Conservation (phyloP, 1,140 invertebrate genomes). For the Hyles euphorbiae region DNA sequence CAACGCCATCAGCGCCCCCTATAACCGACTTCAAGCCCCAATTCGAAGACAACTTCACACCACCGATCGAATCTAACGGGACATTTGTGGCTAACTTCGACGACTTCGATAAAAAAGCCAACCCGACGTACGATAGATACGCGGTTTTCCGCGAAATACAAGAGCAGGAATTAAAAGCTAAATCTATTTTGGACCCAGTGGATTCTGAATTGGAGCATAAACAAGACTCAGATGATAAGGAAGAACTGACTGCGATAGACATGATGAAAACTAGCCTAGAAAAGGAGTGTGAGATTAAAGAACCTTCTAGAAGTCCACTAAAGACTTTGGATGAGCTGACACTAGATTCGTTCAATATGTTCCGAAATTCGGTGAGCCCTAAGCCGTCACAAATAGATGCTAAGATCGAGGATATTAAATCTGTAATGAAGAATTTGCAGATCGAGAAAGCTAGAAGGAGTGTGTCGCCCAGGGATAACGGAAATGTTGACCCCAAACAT, state of each 20-base stretch:
- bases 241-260: constrained; percentile 52
- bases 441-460: constrained; percentile 60
- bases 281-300: constrained; percentile 37
- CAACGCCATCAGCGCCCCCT: constrained; percentile 14
- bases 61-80: constrained; percentile 38
- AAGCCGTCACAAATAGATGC: constrained; percentile 58
- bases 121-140: constrained; percentile 81
- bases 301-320: constrained; percentile 47
- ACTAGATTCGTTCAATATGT: constrained; percentile 69
- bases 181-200: constrained; percentile 66
- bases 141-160: constrained; percentile 90
- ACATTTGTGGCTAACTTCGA: constrained; percentile 79
- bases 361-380: constrained; percentile 60
- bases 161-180: constrained; percentile 80
- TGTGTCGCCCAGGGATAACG: constrained; percentile 60
- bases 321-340: constrained; percentile 65
- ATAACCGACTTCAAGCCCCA: constrained; percentile 64
- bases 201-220: constrained; percentile 48
- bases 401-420: constrained; percentile 73
- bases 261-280: constrained; percentile 44
- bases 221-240: constrained; percentile 68
- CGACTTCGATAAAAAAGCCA: constrained; percentile 74
- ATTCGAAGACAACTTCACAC: constrained; percentile 78
- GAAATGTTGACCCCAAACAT: constrained; percentile 41
- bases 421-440: constrained; percentile 70